These are phyloP conservation scores for Nomada ruficornis DNA, from an alignment of 2,888 invertebrate genomes.

Conservation along the genomic window DNA sequence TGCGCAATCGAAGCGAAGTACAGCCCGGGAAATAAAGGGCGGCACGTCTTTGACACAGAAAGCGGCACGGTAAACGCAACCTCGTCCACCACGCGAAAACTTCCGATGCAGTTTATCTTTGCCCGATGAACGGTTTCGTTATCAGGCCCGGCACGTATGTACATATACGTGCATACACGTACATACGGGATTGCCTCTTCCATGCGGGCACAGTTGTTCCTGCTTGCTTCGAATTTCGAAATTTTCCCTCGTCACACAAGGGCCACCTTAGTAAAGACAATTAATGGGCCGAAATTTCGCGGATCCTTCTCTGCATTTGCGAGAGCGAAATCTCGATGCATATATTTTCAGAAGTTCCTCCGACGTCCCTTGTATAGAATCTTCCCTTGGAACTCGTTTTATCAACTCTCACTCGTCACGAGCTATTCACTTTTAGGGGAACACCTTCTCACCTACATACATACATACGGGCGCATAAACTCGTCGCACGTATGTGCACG, in stretches of 20 bases:
- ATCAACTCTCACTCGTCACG: slow-evolving; percentile 1
- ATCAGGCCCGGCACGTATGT: slow-evolving; percentile 19
- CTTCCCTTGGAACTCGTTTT: not conserved
- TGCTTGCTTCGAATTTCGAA: slow-evolving; percentile 1
- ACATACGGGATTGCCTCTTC: no score
- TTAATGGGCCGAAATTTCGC: not conserved
- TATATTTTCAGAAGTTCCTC: not conserved
- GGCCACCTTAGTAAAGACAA: not conserved
- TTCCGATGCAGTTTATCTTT: slow-evolving; percentile 34
- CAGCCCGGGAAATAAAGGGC: no score
- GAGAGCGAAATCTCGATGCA: not conserved
- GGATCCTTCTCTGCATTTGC: not conserved
- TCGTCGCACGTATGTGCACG: not conserved
- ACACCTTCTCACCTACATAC: no score
- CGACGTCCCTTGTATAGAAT: not conserved
- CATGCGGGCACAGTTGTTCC: slow-evolving; percentile 14
- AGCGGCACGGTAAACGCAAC: not conserved
- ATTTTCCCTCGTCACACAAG: not conserved
- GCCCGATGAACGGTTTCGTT: slow-evolving; percentile 24
- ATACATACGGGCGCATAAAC: not conserved
- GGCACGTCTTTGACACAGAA: no score
- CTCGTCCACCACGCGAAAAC: slow-evolving; percentile 17
- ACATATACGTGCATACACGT: not conserved
- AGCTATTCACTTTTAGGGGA: not conserved
- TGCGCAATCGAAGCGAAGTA: no score